Base-by-base conservation (phyloP, 2,888 invertebrate species). In the Neoaliturus tenellus region DNA sequence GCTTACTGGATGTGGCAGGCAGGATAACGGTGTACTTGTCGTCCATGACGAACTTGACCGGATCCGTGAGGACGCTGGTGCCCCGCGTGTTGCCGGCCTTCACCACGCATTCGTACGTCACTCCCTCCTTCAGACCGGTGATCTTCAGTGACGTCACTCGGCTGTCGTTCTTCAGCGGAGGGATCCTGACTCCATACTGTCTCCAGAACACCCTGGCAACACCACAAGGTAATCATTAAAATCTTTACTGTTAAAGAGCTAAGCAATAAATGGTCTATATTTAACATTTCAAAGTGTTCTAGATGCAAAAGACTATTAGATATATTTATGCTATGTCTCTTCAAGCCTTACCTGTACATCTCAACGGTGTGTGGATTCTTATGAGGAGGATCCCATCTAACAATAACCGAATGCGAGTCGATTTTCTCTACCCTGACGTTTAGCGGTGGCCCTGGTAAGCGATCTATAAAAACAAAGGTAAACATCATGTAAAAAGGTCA, bases 341-440 rank as follows among this genome's bases (percentile, higher is more conserved):
- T n/a, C n/a, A n/a, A n/a, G 28, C 31, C 81, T 81, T 84, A 90
- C 90, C 91, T 93, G 92, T 97, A 97, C 87, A 96, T 92, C 91
- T 96, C 95, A 0, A 96, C 96, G 0, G 95, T 94, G 86, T 95
- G 94, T 0, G 96, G 96, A 90, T 97, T 97, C 91, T 96, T 96
- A 55, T 93, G 90, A 4, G 97, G 97, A 8, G 95, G 93, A 87
- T 96, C 95, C 97, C 97, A 97, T 86, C 93, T 93, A 88, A 95
- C 91, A 84, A 92, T 91, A 12, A 94, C 94, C 69, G 93, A 92
- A 88, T 92, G 93, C 8, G 92, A 91, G 82, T 93, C 93, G 12
- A 94, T 87, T 73, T 92, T 91, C 86, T 92, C 92, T 0, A 94
- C 92, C 25, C 91, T 91, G 10, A 95, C 91, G 88, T 94, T 94